Base-by-base conservation (phyloP, 2,888 invertebrate genomes). In the Drosophila conformis region DNA sequence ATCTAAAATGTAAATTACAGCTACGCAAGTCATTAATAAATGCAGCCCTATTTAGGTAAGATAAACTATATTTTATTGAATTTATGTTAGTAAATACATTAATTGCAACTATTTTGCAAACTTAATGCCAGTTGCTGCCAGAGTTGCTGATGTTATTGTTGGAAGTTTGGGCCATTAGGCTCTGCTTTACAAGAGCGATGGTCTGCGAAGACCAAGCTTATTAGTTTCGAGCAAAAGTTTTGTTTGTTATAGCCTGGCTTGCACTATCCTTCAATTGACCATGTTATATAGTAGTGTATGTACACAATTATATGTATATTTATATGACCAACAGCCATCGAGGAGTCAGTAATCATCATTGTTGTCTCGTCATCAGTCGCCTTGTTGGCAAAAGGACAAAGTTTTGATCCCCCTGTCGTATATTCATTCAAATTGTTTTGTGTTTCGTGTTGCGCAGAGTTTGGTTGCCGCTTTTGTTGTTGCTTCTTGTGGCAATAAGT, bases 381-480 rank as follows among this genome's bases (percentile, higher is more conserved):
- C 76, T 68, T 60, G 66, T 54, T 48, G 49, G 46, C 61, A 48
- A 57, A 80, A 88, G 77, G 83, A 88, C 83, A 69, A 83, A 83
- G 77, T 88, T 83, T 88, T 29, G 31, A 74, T 33, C 67, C 61
- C 29, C 51, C 13, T 46, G 13, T 54, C 59, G 42, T 68, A 62
- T 61, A 62, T 75, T 49, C 78, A 83, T 83, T 82, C 80, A 85
- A 82, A 88, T 82, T 85, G 80, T 88, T 88, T 87, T 88, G 80
- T 87, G 66, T 82, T 82, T 83, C 64, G 76, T 69, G 75, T 60
- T 51, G 64, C 42, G 4, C 46, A 46, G 25, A 25, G 25, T 25
- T 46, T 67, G 64, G 4, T 27, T 56, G 61, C 63, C 58, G 56
- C 63, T 73, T 56, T 60, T 68, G 66, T 76, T 54, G 57, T 42